These are phyloP conservation scores for Tiliacea citrago DNA, from an alignment of 2,888 invertebrate genomes.

Conservation along the genomic window DNA sequence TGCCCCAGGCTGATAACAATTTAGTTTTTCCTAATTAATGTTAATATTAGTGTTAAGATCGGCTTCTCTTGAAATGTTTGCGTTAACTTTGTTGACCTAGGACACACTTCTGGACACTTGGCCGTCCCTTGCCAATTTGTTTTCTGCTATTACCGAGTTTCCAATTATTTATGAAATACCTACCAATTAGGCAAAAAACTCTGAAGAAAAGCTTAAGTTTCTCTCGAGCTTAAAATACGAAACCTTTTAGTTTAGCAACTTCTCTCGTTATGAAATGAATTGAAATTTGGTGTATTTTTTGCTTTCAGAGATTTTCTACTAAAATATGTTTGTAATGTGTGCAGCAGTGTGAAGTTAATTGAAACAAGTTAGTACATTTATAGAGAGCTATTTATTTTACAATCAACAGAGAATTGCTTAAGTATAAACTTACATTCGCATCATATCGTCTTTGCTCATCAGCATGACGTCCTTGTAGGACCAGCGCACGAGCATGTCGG, in stretches of 20 bases:
- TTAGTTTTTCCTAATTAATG: too few relatives aligned
- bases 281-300: constrained; percentile 53
- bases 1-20: too few relatives aligned
- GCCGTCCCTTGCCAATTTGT: constrained; percentile 54
- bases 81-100: constrained; percentile 63
- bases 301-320: constrained; percentile 35
- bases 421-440: constrained; percentile 74
- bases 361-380: constrained; percentile 49
- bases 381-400: constrained; percentile 59
- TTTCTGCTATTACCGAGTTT: constrained; percentile 55
- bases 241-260: constrained; percentile 43
- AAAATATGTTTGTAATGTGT: constrained; percentile 21
- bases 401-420: constrained; percentile 26
- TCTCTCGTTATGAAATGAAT: constrained; percentile 52
- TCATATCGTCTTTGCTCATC: constrained; percentile 82
- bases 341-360: constrained; percentile 17
- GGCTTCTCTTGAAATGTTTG: constrained; percentile 58
- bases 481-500: constrained; percentile 81
- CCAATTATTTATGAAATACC: constrained; percentile 56
- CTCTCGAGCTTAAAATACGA: constrained; percentile 25
- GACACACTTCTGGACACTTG: constrained; percentile 46
- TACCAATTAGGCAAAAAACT: constrained; percentile 48
- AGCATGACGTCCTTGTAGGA: constrained; percentile 86
- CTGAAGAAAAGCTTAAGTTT: constrained; percentile 40
- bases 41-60: too few relatives aligned